Percentiles rank a stretch among this genome's conserved stretches.
These are phyloP conservation scores for Diacarnus erythraeanus DNA, from an alignment of 37 sponge, comb jelly and placozoan genomes.

Conservation along the genomic window DNA sequence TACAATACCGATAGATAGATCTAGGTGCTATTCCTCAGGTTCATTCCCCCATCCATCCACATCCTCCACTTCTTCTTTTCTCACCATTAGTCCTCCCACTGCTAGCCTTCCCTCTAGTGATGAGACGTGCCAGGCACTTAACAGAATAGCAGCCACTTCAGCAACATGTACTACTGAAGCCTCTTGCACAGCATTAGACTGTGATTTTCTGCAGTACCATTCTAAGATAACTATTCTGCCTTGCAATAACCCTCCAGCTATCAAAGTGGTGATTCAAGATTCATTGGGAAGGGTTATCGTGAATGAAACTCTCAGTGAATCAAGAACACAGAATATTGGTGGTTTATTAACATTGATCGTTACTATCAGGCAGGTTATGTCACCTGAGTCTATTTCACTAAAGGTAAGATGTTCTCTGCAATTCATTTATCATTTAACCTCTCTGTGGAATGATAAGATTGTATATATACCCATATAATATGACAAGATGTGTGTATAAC, in stretches of 20 bases:
- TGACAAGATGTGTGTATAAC: no score
- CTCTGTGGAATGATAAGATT: no score
- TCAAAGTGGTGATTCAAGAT: not conserved
- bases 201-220: not conserved
- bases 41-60: no score
- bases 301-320: not conserved
- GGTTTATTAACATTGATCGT: no score
- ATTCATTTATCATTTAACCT: no score
- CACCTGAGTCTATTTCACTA: not conserved
- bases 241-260: not conserved
- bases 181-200: not conserved
- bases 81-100: not conserved
- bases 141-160: not conserved
- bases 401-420: no score
- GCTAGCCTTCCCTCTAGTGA: not conserved
- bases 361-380: not conserved
- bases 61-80: not conserved
- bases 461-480: no score
- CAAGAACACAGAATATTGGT: not conserved
- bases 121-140: not conserved
- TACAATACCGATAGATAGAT: not conserved
- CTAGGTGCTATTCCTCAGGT: not conserved
- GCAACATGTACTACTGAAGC: not conserved
- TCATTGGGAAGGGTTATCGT: not conserved
- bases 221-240: not conserved